Conservation (phyloP, 2,797 vertebrate genomes). For the Lithobates sylvaticus region DNA sequence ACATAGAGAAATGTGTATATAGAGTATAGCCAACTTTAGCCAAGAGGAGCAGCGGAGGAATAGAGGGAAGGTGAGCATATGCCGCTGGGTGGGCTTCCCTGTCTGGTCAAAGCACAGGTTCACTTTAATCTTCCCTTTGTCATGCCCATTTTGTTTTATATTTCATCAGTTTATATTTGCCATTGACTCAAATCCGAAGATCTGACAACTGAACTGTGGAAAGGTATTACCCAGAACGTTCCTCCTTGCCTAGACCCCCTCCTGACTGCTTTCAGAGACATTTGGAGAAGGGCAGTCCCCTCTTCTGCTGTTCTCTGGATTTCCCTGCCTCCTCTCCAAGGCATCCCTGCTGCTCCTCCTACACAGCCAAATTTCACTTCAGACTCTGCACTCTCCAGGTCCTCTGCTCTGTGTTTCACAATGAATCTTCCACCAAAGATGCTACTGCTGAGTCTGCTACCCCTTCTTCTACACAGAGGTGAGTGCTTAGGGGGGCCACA, state of each 20-base stretch:
- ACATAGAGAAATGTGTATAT: no score
- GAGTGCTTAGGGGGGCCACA: slow-evolving; percentile 25
- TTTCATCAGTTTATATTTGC: no score
- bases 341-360: slow-evolving; percentile 34
- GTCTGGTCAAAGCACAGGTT: no score
- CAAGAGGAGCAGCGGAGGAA: no score
- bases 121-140: no score
- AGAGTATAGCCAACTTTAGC: no score
- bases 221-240: not conserved
- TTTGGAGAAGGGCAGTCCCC: slow-evolving; percentile 41
- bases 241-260: slow-evolving; percentile 18
- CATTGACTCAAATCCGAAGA: not conserved
- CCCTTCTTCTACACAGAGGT: slow-evolving; percentile 48
- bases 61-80: no score
- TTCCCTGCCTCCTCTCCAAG: slow-evolving; percentile 27
- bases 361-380: slow-evolving; percentile 14
- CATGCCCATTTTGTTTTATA: no score
- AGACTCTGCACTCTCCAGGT: slow-evolving; percentile 20
- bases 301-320: slow-evolving; percentile 7
- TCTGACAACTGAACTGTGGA: not conserved
- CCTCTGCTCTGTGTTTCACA: not conserved
- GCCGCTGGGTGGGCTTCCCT: no score
- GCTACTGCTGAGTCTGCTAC: slow-evolving; percentile 49
- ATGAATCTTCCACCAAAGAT: slow-evolving; percentile 46
- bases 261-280: slow-evolving; percentile 25